Evolutionary conservation across 2,113 vertebrate genomes (phyloP), one percentile per base, ranked within the genome.

Genomic region (Chaetodon auriga): DNA sequence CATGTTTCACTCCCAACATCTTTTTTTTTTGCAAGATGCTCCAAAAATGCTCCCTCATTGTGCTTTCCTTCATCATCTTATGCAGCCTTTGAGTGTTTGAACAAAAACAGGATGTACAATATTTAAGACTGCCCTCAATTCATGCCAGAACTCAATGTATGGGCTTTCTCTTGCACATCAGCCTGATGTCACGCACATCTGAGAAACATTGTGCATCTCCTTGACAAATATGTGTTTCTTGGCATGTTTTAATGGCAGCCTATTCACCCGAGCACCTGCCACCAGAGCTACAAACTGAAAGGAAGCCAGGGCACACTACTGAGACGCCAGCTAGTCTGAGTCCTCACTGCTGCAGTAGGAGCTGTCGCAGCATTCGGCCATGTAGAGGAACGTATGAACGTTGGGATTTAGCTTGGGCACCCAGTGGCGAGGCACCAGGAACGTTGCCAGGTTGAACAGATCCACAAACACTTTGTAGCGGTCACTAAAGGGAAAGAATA

Each of bases 391-490:
- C 68, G 96, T 98, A 36, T 99, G 97, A 48, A 98, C 76, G 30
- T 62, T 95, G 62, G 97, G 97, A 70, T 97, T 97, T 92, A 99
- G 95, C 91, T 97, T 98, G 36, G 98, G 98, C 61, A 99, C 93
- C 98, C 98, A 99, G 78, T 96, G 93, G 72, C 97, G 95, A 46
- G 98, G 98, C 70, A 99, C 94, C 92, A 99, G 93, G 89, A 96
- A 99, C 0, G 96, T 98, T 43, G 98, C 97, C 91, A 99, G 95
- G 90, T 99, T 99, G 94, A 99, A 99, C 81, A 99, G 95, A 85
- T 99, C 98, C 91, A 99, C 97, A 71, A 99, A 99, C 13, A 99
- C 98, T 83, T 99, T 99, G 94, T 99, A 99, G 76, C 98, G 97
- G 91, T 99, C 98, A 85, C 98, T 99, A 92, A 41, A 78, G 19